phyloP scores from a whole-genome alignment of 2,797 vertebrate genomes.

The Semotilus atromaculatus region DNA sequence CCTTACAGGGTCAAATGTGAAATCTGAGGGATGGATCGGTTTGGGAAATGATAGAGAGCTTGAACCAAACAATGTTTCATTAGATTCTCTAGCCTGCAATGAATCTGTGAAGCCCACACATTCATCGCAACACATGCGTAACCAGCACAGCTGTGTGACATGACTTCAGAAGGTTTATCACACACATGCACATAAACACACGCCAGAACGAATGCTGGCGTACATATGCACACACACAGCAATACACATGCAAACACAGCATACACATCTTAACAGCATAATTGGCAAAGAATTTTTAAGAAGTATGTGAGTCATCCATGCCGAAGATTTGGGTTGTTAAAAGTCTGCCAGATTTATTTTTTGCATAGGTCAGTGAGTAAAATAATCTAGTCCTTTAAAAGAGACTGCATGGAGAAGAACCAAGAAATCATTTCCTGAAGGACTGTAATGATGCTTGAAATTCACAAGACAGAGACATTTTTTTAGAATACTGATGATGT shows the following conservation, averaged over 20 bases:
- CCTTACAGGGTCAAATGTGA: constrained; percentile 38
- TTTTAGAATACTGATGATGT: background rate
- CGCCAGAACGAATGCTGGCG: constrained; percentile 1
- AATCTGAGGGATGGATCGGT: constrained; percentile 33
- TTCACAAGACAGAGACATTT: background rate
- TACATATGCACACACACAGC: constrained; percentile 9
- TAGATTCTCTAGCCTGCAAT: constrained; percentile 23
- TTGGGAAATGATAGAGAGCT: constrained; percentile 27
- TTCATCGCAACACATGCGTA: constrained; percentile 6
- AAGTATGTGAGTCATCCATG: constrained; percentile 25
- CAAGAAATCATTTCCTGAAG: background rate
- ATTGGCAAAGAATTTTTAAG: constrained; percentile 21
- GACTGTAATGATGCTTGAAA: background rate
- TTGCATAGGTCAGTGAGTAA: background rate
- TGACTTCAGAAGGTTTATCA: background rate
- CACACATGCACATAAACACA: constrained; percentile 6
- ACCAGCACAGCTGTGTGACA: constrained; percentile 28
- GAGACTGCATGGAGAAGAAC: background rate
- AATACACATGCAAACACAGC: constrained; percentile 30
- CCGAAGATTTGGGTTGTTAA: constrained; percentile 7
- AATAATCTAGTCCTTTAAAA: background rate
- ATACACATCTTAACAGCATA: constrained; percentile 9
- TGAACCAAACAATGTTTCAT: constrained; percentile 17
- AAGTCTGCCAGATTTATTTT: constrained; percentile 11
- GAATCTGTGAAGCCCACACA: constrained; percentile 49